Evolutionary conservation across 2,888 invertebrate genomes (phyloP).

Genomic region (Acrocyrtus sp.): DNA sequence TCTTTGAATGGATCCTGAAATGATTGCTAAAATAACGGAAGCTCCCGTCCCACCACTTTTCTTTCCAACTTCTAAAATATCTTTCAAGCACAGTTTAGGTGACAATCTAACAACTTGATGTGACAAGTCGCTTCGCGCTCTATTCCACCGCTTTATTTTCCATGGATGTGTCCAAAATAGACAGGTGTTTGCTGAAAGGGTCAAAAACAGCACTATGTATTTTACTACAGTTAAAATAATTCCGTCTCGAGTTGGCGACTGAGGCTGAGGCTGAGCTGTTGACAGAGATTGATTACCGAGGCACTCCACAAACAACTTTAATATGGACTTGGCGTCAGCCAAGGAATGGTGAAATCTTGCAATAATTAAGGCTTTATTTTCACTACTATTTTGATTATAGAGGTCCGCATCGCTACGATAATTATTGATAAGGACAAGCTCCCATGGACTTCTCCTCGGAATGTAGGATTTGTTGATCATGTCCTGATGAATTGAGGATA

Average conservation of each 20-base stretch:
- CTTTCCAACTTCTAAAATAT: slow-evolving; percentile 8
- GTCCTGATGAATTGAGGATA: slow-evolving; percentile 4
- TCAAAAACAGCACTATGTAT: background rate
- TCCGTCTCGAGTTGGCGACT: too few species aligned
- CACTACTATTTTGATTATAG: too few species aligned
- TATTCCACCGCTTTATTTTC: background rate
- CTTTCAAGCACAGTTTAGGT: background rate
- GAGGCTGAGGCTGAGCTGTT: background rate
- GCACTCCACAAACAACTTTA: slow-evolving; percentile 22
- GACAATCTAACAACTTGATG: background rate
- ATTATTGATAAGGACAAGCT: slow-evolving; percentile 6
- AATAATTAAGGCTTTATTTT: background rate
- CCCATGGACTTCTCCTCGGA: slow-evolving; percentile 11
- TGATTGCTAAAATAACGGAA: background rate
- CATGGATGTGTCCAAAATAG: background rate
- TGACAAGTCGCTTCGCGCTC: background rate
- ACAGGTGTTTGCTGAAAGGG: background rate
- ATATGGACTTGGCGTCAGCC: slow-evolving; percentile 11
- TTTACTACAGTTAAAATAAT: background rate
- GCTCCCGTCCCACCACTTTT: background rate
- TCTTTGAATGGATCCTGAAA: slow-evolving; percentile 10
- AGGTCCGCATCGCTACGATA: too few species aligned
- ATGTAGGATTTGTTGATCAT: background rate
- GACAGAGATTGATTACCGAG: slow-evolving; percentile 5
- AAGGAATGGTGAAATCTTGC: slow-evolving; percentile 12